Base-by-base conservation (phyloP, 2,797 vertebrate species). In the Balearica regulorum region DNA sequence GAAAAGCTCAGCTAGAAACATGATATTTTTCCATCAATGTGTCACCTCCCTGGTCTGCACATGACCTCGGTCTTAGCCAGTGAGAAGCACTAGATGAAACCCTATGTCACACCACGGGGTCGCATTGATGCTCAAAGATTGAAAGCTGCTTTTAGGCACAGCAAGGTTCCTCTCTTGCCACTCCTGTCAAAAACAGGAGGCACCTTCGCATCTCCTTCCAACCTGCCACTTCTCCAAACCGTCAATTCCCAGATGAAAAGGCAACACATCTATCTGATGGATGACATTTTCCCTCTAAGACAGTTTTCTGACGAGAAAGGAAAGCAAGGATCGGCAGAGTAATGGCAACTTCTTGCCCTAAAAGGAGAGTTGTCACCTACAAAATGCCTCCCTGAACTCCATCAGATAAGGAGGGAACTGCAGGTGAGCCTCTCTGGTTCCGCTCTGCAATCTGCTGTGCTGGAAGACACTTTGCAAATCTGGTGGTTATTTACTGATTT, bases 401-500 rank as follows among this genome's bases (percentile, higher is more conserved):
- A 2, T 14, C 66, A 78, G 39, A 39, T 49, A 46, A 66, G 33
- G 62, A 76, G 8, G 53, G 33, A 95, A 41, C 37, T 33, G 57
- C 31, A 93, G 71, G 43, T 20, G 61, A 90, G 37, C 28, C 48
- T 91, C 60, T 86, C 33, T 1, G 4, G 44, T 62, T 89, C 73
- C 81, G 83, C 55, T 61, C 90, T 55, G 31, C 54, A 78, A 46
- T 39, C 31, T 14, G 20, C 37, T 68, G 35, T 65, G 75, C 15
- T 5, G 4, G 58, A 9, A 82, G 43, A 80, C 24, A 62, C 68
- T 81, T 94, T 19, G 60, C 53, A 95, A 64, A 93, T 92, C 46
- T 89, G 44, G 70, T 69, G 61, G 73, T 91, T 94, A 75, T 96
- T 96, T 94, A 82, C 89, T 75, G 91, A 95, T 83, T 91, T 93